A percentile compares a stretch with the other conserved stretches of the same genome.
phyloP scores from a whole-genome alignment of 2,113 vertebrate species.

The Suncus etruscus region DNA sequence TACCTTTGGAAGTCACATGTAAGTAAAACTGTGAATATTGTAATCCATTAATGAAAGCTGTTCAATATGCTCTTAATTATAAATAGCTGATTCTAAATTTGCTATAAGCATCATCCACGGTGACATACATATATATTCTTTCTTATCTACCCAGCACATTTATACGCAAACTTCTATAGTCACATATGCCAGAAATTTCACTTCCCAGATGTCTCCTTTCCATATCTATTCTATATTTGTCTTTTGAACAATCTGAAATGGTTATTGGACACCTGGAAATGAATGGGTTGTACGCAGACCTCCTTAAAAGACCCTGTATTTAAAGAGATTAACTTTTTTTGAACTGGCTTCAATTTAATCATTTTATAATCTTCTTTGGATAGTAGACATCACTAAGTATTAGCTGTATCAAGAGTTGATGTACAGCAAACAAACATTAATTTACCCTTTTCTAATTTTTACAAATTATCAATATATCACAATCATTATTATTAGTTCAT shows the following conservation, averaged over 20 bases:
- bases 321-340: background rate
- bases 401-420: background rate
- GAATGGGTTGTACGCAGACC: background rate
- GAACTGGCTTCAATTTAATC: constrained; percentile 31
- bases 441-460: background rate
- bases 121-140: background rate
- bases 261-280: constrained; percentile 47
- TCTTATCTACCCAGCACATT: constrained; percentile 8
- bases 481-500: background rate
- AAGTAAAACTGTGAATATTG: background rate
- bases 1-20: constrained; percentile 46
- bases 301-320: background rate
- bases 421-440: background rate
- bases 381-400: background rate
- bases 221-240: constrained; percentile 2
- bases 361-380: background rate
- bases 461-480: background rate
- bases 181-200: constrained; percentile 63
- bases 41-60: constrained; percentile 33
- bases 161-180: constrained; percentile 58
- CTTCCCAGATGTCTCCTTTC: constrained; percentile 57
- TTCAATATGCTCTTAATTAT: constrained; percentile 67
- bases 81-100: constrained; percentile 68
- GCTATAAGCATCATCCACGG: constrained; percentile 58
- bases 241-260: constrained; percentile 15